These are phyloP conservation scores for Halichoeres trimaculatus DNA, from an alignment of 2,113 vertebrate genomes.

Conservation along the genomic window DNA sequence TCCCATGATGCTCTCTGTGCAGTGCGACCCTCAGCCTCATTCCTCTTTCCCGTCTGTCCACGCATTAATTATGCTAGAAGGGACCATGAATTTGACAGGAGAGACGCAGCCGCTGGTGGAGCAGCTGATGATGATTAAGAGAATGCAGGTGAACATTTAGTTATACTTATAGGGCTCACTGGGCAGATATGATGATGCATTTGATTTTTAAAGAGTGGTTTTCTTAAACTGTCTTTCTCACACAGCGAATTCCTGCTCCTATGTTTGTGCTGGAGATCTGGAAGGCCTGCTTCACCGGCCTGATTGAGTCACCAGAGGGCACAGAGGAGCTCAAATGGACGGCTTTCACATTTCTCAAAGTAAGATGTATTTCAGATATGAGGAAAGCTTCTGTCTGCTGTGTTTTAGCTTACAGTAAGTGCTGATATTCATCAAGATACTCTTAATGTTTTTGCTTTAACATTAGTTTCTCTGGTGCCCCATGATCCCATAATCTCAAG, in stretches of 20 bases:
- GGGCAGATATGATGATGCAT: not conserved
- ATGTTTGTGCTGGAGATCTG: conserved; percentile 97
- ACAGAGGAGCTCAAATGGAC: conserved; percentile 99
- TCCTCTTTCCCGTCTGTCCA: conserved; percentile 94
- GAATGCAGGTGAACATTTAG: conserved; percentile 92
- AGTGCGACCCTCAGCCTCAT: conserved; percentile 85
- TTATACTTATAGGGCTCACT: not conserved
- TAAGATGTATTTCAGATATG: conserved; percentile 43
- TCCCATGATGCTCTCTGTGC: conserved; percentile 89
- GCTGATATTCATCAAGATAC: too few relatives aligned
- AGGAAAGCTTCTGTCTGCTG: not conserved
- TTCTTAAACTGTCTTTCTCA: conserved; percentile 6
- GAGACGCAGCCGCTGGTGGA: conserved; percentile 95
- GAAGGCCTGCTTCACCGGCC: conserved; percentile 98
- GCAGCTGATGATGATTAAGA: conserved; percentile 98
- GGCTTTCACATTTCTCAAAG: conserved; percentile 98
- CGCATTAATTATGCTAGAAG: conserved; percentile 94
- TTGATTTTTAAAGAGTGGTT: not conserved
- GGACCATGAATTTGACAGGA: conserved; percentile 97
- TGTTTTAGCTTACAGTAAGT: too few relatives aligned
- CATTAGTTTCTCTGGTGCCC: too few relatives aligned
- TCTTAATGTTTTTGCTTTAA: too few relatives aligned
- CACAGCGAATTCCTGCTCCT: conserved; percentile 89
- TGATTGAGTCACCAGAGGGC: conserved; percentile 98
- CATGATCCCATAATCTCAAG: too few relatives aligned